Evolutionary conservation across 2,797 vertebrate genomes (phyloP).

Genomic region (Ceryle rudis): DNA sequence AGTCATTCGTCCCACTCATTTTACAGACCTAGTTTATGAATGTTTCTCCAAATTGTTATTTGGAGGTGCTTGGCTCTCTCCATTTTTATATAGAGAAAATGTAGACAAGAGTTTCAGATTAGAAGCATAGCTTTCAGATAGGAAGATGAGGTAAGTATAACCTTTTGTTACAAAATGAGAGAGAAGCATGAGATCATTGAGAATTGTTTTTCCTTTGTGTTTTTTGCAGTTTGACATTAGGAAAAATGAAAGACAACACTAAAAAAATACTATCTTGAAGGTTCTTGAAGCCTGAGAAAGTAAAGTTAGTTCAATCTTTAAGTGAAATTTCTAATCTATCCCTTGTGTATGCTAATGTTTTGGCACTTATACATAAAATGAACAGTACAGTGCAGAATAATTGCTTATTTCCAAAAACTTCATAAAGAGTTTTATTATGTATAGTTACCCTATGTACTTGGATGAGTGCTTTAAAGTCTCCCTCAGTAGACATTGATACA

Average conservation of each 20-base stretch:
- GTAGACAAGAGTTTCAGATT: neutral
- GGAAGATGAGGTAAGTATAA: neutral
- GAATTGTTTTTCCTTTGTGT: neutral
- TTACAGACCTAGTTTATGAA: neutral
- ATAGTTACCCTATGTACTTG: conserved; percentile 38
- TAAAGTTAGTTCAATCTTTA: conserved; percentile 1
- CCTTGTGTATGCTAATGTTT: conserved; percentile 22
- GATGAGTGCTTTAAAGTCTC: conserved; percentile 70
- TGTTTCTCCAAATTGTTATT: neutral
- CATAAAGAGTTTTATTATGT: conserved; percentile 44
- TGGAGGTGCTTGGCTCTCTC: neutral
- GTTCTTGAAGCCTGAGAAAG: neutral
- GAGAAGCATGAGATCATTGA: neutral
- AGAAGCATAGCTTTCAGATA: neutral
- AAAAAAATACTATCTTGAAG: neutral
- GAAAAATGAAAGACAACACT: neutral
- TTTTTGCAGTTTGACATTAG: neutral
- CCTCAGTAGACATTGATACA: conserved; percentile 63
- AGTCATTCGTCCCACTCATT: neutral
- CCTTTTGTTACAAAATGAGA: neutral
- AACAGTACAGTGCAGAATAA: conserved; percentile 33
- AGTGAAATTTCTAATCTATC: conserved; percentile 38
- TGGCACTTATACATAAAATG: conserved; percentile 62
- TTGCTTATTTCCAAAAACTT: conserved; percentile 66
- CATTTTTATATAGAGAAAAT: neutral